These are phyloP conservation scores for Menura novaehollandiae DNA, from an alignment of 2,113 vertebrate species.

Conservation along the genomic window DNA sequence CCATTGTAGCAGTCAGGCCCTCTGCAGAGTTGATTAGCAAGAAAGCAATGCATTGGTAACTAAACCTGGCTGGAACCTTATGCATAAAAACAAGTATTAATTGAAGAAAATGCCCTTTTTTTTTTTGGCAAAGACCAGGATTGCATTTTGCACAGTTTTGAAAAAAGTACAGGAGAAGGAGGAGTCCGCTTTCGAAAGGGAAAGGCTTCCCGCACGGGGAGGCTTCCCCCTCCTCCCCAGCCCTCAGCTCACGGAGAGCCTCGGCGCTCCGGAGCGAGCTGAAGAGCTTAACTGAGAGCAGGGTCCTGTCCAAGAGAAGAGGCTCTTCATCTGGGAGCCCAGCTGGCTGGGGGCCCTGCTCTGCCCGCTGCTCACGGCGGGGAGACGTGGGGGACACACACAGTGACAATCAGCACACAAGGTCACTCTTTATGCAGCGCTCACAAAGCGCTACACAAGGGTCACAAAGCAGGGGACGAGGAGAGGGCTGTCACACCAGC, in stretches of 20 bases:
- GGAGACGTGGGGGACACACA: not conserved
- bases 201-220: not conserved
- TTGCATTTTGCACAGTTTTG: not conserved
- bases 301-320: not conserved
- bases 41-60: not conserved
- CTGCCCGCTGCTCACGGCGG: not conserved
- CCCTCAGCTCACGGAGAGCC: not conserved
- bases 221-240: not conserved
- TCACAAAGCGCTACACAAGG: not conserved
- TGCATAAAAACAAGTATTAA: not conserved
- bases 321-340: not conserved
- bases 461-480: not conserved
- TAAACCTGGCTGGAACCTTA: not conserved
- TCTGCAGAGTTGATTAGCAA: not conserved
- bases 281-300: not conserved
- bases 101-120: not conserved
- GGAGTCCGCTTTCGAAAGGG: not conserved
- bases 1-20: not conserved
- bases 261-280: accelerated
- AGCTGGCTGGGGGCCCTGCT: not conserved
- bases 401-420: not conserved
- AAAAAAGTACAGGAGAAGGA: not conserved
- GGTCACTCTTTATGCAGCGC: not conserved
- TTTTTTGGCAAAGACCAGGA: not conserved
- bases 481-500: not conserved